phyloP scores from a whole-genome alignment of 2,797 vertebrate species.

The Antennarius maculatus region DNA sequence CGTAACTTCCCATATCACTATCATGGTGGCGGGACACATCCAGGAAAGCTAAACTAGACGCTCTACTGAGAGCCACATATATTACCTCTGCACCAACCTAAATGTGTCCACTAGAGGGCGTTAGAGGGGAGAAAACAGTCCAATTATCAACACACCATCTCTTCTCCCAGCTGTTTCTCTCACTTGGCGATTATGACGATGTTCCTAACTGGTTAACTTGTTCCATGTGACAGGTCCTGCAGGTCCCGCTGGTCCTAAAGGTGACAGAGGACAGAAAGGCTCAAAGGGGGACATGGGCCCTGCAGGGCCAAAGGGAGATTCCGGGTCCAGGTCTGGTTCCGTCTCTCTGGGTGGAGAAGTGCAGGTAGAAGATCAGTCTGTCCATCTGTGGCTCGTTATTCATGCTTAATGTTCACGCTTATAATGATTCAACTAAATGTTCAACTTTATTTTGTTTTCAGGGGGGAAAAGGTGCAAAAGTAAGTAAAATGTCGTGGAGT shows the following conservation, averaged over 20 bases:
- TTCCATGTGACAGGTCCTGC: neutral
- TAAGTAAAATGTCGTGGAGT: slow-evolving; percentile 19
- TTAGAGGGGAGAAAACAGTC: too few species aligned
- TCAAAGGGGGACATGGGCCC: slow-evolving; percentile 58
- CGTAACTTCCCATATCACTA: too few species aligned
- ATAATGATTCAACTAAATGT: neutral
- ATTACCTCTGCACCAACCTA: too few species aligned
- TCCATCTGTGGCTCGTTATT: neutral
- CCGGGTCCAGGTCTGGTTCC: slow-evolving; percentile 48
- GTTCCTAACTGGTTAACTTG: neutral
- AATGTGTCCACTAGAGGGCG: too few species aligned
- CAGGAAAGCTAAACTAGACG: too few species aligned
- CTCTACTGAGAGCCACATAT: too few species aligned
- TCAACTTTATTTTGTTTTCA: slow-evolving; percentile 49
- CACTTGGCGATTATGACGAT: neutral
- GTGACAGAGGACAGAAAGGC: slow-evolving; percentile 77
- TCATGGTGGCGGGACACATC: too few species aligned
- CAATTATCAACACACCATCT: too few species aligned
- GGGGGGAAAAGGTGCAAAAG: slow-evolving; percentile 84
- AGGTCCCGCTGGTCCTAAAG: slow-evolving; percentile 57
- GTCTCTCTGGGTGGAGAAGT: slow-evolving; percentile 63
- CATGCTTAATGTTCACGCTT: neutral
- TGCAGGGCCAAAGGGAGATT: slow-evolving; percentile 81
- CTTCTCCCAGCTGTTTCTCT: neutral
- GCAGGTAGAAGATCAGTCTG: slow-evolving; percentile 73